phyloP scores from a whole-genome alignment of 1,140 invertebrate species.

The Drosophila ohnishii region DNA sequence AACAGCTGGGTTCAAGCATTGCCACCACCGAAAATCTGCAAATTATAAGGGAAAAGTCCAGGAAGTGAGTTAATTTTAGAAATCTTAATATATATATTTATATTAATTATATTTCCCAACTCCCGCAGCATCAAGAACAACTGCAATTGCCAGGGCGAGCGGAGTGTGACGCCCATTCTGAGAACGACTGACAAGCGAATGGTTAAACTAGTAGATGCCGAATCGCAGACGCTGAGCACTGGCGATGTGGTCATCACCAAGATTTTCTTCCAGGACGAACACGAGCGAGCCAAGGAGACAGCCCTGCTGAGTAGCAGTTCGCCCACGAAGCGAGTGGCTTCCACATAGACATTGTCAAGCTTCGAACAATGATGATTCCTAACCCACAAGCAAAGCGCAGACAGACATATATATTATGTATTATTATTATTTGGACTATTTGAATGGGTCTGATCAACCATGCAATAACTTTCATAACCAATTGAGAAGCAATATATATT shows the following conservation, averaged over 20 bases:
- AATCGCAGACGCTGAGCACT: constrained; percentile 94
- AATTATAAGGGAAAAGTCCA: constrained; percentile 77
- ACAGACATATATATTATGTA: constrained; percentile 57
- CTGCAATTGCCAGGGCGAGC: constrained; percentile 80
- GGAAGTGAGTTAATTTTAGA: constrained; percentile 56
- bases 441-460: constrained; percentile 28
- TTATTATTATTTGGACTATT: constrained; percentile 59
- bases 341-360: constrained; percentile 45
- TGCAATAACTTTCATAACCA: constrained; percentile 56
- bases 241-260: constrained; percentile 96
- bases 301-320: constrained; percentile 79
- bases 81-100: too few species aligned
- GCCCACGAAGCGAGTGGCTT: constrained; percentile 72
- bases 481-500: constrained; percentile 78
- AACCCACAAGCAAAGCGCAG: constrained; percentile 53
- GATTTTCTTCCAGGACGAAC: constrained; percentile 91
- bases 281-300: constrained; percentile 85
- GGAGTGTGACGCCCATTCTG: constrained; percentile 70
- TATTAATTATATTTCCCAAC: not conserved
- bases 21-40: constrained; percentile 80
- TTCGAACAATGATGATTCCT: constrained; percentile 71
- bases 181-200: constrained; percentile 56
- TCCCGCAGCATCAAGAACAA: constrained; percentile 73
- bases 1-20: constrained; percentile 76
- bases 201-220: constrained; percentile 83